Evolutionary conservation across 30 jellyfish, hydroid and myxozoan genomes (phyloP).

Genomic region (Pseudorhiza aurosa): DNA sequence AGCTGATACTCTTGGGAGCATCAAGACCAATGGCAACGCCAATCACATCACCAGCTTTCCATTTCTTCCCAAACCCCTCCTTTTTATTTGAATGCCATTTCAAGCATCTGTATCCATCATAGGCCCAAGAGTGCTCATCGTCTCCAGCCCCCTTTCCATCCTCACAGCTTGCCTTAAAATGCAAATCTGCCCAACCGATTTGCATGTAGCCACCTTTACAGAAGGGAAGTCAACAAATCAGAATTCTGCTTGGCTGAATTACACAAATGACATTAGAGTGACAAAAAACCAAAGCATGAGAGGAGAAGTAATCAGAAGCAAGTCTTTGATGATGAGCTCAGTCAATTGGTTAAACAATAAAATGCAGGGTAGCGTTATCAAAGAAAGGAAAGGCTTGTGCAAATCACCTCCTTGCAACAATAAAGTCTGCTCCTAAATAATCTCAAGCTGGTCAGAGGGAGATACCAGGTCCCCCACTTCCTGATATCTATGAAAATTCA

Average conservation of each 20-base stretch:
- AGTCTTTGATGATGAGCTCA: too few relatives aligned
- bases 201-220: slow-evolving; percentile 75
- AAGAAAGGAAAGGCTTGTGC: too few relatives aligned
- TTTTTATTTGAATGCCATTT: slow-evolving; percentile 63
- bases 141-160: slow-evolving; percentile 76
- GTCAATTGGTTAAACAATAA: too few relatives aligned
- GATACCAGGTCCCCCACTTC: too few relatives aligned
- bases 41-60: slow-evolving; percentile 71
- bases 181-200: slow-evolving; percentile 71
- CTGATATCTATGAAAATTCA: too few relatives aligned
- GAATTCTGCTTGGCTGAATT: not conserved
- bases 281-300: too few relatives aligned
- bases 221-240: not conserved
- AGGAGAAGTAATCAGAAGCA: too few relatives aligned
- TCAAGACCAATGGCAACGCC: slow-evolving; percentile 68
- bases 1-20: slow-evolving; percentile 18
- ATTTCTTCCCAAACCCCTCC: slow-evolving; percentile 52
- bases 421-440: too few relatives aligned
- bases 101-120: slow-evolving; percentile 67
- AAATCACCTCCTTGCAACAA: too few relatives aligned
- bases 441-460: too few relatives aligned
- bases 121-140: slow-evolving; percentile 74
- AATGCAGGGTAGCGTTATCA: too few relatives aligned
- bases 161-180: slow-evolving; percentile 32
- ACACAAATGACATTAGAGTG: too few relatives aligned